Evolutionary conservation across 1,140 invertebrate species (phyloP).

Genomic region (Geopemphigus sp.): DNA sequence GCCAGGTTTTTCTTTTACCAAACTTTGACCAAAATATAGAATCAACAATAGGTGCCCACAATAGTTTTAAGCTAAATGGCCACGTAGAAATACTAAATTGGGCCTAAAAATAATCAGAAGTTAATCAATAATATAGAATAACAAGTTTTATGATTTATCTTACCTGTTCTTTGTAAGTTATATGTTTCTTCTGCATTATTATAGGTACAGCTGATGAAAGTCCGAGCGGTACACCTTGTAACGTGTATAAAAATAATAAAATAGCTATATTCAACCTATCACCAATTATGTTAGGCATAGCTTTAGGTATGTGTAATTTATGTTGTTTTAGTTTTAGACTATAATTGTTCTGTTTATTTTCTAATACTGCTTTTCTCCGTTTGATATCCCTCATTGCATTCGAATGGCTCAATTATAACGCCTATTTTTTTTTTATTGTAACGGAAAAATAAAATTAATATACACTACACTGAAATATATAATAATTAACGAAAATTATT

Average conservation of each 20-base stretch:
- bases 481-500: neutral
- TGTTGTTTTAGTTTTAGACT: constrained; percentile 6
- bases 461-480: neutral
- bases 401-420: neutral
- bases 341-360: neutral
- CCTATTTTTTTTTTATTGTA: neutral
- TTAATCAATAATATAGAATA: neutral
- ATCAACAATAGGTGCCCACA: constrained; percentile 99
- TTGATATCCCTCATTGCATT: constrained; percentile 2
- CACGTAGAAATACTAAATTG: constrained; percentile 97
- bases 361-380: neutral
- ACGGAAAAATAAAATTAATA: neutral
- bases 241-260: constrained; percentile 85
- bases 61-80: constrained; percentile 95
- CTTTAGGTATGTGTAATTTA: neutral
- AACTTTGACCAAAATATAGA: constrained; percentile 79
- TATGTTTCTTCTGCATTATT: constrained; percentile 85
- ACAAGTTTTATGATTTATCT: neutral
- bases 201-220: constrained; percentile 91
- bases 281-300: constrained; percentile 55
- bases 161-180: constrained; percentile 82
- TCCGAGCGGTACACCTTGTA: constrained; percentile 96
- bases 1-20: constrained; percentile 95
- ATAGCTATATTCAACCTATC: constrained; percentile 78
- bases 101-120: constrained; percentile 68